phyloP scores from a whole-genome alignment of 2,113 vertebrate genomes.

The Morphnarchus princeps region DNA sequence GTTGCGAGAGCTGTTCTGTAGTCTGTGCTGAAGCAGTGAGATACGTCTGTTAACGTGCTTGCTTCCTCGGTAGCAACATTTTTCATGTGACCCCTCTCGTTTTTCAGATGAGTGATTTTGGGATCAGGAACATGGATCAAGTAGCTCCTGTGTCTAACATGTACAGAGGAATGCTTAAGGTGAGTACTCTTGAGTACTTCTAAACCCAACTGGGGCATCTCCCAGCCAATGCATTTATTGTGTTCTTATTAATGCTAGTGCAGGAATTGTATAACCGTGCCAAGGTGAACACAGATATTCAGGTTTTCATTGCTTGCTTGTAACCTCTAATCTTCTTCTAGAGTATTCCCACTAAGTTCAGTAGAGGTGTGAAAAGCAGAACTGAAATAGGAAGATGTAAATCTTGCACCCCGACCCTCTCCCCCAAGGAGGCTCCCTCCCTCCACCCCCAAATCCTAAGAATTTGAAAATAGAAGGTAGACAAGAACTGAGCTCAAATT shows the following conservation, averaged over 20 bases:
- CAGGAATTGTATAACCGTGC: neutral
- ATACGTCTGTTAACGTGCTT: neutral
- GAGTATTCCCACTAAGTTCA: neutral
- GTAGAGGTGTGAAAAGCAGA: neutral
- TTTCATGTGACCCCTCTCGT: neutral
- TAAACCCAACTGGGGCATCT: neutral
- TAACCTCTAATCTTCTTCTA: neutral
- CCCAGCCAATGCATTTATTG: neutral
- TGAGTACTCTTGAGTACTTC: constrained; percentile 50
- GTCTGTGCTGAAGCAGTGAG: neutral
- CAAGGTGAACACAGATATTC: neutral
- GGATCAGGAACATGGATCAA: constrained; percentile 82
- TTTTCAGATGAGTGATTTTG: constrained; percentile 81
- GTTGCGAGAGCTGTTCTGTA: neutral
- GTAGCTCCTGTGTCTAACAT: constrained; percentile 77
- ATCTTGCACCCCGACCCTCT: neutral
- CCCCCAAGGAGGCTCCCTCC: neutral
- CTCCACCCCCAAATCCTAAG: neutral
- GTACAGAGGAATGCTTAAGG: constrained; percentile 81
- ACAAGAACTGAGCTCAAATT: neutral
- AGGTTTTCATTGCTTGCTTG: neutral
- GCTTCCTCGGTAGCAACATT: neutral
- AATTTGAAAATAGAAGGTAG: neutral
- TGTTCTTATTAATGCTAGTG: neutral
- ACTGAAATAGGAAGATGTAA: neutral